Base-by-base conservation (phyloP, 2,797 vertebrate species). In the Melanotaenia pygmaea region DNA sequence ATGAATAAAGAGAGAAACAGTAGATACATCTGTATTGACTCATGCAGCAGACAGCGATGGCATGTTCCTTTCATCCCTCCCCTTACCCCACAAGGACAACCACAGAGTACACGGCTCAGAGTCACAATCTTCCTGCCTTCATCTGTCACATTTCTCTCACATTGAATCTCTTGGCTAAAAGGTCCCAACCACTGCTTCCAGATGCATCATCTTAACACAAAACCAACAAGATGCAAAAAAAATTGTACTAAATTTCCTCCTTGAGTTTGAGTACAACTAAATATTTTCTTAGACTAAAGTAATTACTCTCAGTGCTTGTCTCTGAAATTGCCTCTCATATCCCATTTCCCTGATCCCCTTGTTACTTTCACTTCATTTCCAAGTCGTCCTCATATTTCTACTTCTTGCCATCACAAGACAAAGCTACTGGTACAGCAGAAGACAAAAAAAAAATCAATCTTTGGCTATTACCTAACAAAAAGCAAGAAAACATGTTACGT, bases 401-500 rank as follows among this genome's bases (percentile, higher is more conserved):
- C 65, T 59, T 70, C 60, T 77, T 70, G 47, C 65, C 72, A 70
- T 77, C 76, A 67, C 69, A 67, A 57, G 79, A 81, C 70, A 79
- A 88, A 89, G 63, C 80, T 59, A 59, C 59, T 43, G 53, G 62
- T 81, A 67, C 34, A 32, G 35, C 35, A 24, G 50, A n/a, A 5
- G 45, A 40, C 32, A 7, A 34, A 34, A 34, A 34, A 70, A 76
- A 86, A 86, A 82, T 81, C 88, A 59, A 88, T 89, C 80, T 76
- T 73, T 80, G 74, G 81, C 82, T 81, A 82, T 77, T 88, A 84
- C 62, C 61, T 54, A 66, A 66, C 62, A 80, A 77, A 76, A 84
- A 76, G 57, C 78, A 83, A 70, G 81, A 85, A 91, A 92, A 72
- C 76, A 84, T 87, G 86, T 84, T 84, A 88, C 74, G 84, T 71